phyloP scores from a whole-genome alignment of 37 sponge, comb jelly and placozoan species.

The Geodia barretti region DNA sequence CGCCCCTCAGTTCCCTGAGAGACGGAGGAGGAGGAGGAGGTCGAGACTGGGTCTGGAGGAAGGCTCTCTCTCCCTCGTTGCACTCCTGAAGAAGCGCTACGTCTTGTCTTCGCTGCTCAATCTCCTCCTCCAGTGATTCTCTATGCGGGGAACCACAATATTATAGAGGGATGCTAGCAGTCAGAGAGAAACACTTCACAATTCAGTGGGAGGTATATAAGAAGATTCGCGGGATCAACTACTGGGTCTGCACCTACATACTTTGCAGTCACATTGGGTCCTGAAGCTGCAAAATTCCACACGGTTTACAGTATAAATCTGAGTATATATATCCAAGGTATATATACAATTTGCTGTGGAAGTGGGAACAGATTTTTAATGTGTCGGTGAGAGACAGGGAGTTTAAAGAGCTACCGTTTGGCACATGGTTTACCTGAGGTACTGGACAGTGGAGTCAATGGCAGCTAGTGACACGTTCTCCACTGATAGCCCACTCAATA shows the following conservation, averaged over 20 bases:
- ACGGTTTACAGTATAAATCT: too few relatives aligned
- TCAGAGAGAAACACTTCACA: neutral
- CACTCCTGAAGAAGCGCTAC: conserved; percentile 50
- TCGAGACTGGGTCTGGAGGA: neutral
- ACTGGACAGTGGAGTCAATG: conserved; percentile 33
- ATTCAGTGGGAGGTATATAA: too few relatives aligned
- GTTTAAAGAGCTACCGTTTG: neutral
- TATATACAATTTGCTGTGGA: too few relatives aligned
- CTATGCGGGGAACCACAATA: too few relatives aligned
- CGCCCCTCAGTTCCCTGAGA: conserved; percentile 28
- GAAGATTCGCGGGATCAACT: too few relatives aligned
- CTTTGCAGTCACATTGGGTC: too few relatives aligned
- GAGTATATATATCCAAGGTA: too few relatives aligned
- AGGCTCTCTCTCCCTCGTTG: conserved; percentile 11
- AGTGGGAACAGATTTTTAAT: too few relatives aligned
- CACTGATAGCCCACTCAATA: conserved; percentile 9
- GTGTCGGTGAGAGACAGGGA: neutral
- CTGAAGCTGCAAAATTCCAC: too few relatives aligned
- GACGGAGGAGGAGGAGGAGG: neutral
- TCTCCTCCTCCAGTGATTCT: conserved; percentile 45
- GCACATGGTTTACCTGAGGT: conserved; percentile 29
- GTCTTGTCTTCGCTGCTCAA: conserved; percentile 23
- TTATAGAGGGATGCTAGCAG: neutral
- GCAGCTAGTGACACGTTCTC: conserved; percentile 6
- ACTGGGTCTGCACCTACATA: too few relatives aligned